These are phyloP conservation scores for Stomatorhinus walkeri DNA, from an alignment of 2,797 vertebrate genomes.

Conservation along the genomic window DNA sequence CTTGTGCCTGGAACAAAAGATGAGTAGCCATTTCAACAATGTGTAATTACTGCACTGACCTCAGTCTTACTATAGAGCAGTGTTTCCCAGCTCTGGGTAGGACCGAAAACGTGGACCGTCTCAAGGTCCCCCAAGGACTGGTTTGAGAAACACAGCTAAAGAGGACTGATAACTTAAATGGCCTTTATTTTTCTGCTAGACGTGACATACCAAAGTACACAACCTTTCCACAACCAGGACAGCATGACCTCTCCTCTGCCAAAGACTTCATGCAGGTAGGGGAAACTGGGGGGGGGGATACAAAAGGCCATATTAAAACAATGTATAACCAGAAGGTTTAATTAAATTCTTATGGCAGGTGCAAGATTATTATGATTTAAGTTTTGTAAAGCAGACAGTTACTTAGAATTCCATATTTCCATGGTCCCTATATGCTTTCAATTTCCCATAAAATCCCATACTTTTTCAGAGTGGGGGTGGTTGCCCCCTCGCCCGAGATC, in stretches of 20 bases:
- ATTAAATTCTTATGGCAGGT: background rate
- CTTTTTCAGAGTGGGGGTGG: background rate
- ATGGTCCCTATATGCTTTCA: background rate
- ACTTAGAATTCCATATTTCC: background rate
- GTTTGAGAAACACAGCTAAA: background rate
- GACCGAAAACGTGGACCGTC: background rate
- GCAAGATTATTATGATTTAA: background rate
- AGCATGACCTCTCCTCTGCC: conserved; percentile 60
- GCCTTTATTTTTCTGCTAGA: background rate
- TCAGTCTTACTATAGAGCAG: background rate
- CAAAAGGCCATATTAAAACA: background rate
- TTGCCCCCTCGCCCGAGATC: background rate
- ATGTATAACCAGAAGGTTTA: background rate
- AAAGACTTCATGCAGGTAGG: conserved; percentile 37
- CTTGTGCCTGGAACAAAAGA: background rate
- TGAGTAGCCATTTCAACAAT: background rate
- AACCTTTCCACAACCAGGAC: conserved; percentile 67
- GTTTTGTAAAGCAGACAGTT: background rate
- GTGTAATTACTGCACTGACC: background rate
- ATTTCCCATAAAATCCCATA: background rate
- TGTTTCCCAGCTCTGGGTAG: background rate
- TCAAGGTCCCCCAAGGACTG: background rate
- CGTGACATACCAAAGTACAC: conserved; percentile 71
- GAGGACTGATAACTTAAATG: background rate
- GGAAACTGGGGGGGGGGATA: background rate